Evolutionary conservation across 1,140 invertebrate species (phyloP), one percentile per base, ranked within the genome.

Genomic region (Steinernema khuongi): DNA sequence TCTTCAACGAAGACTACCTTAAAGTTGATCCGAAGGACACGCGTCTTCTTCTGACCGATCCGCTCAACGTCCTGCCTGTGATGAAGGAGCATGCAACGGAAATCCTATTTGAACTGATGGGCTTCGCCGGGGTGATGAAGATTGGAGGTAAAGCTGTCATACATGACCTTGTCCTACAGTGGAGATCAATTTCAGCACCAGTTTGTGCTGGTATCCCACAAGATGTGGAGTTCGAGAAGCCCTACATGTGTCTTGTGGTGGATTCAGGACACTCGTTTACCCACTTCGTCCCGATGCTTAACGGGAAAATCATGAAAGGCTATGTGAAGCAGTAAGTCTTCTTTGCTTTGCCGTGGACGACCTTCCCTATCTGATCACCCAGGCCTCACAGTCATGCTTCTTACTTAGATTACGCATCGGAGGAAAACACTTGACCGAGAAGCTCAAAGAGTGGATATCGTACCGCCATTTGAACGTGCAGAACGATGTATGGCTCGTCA

Each of bases 401-500:
- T 70, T 72, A 73, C 72, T 29, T 81, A 89, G 96, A 77, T 91
- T 99, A 72, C 93, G 97, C 88, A 89, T 99, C 75, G 97, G 96
- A 11, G 96, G 97, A 0, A 99, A 99, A 88, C 88, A 94, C 1
- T 86, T 99, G 67, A 99, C 97, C 0, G 99, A 99, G 88, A 93
- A 99, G 87, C 87, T 99, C 33, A 99, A 99, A 85, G 96, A 99
- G 86, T 90, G 97, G 7, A 91, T 98, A 75, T 98, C 96, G 0
- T 97, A 97, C 85, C 89, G 95, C 41, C 95, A 99, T 82, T 87
- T 99, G n/a, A 93, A 99, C 88, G 94, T 99, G 0, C 94, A 97
- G 92, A 96, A 99, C 85, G 97, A 99, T 87, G 97, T 95, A 0
- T 96, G 94, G 87, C 94, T 99, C 0, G 94, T 99, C 11, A 99